A percentile compares a stretch with the other conserved stretches of the same genome.
Conservation (phyloP, 2,113 vertebrate species). For the Aythya baeri region DNA sequence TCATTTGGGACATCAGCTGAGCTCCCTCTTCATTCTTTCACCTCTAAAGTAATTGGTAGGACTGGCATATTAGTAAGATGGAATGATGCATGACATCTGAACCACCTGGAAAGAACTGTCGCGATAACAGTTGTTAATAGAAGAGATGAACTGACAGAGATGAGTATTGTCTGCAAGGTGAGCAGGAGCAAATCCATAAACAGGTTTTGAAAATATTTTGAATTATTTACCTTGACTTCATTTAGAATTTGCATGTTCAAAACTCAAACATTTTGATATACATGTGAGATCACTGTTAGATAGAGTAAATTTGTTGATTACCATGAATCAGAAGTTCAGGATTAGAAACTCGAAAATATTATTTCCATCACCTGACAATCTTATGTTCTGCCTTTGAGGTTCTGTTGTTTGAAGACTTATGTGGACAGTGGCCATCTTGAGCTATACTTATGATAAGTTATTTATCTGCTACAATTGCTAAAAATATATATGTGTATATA, state of each 20-base stretch:
- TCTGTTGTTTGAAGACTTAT: neutral
- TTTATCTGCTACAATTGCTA: neutral
- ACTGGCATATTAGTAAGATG: neutral
- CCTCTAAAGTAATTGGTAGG: neutral
- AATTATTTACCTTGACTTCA: neutral
- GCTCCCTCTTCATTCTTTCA: neutral
- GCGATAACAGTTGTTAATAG: neutral
- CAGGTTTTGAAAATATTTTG: neutral
- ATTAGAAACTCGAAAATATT: neutral
- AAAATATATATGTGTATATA: neutral
- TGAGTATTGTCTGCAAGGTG: neutral
- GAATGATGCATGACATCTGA: neutral
- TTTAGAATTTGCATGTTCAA: neutral
- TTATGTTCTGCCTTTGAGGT: neutral
- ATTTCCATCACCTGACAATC: neutral
- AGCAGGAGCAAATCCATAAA: neutral
- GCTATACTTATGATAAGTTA: neutral
- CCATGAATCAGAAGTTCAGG: neutral
- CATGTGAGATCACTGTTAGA: fast-evolving
- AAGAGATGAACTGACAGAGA: neutral
- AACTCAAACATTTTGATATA: neutral
- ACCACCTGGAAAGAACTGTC: neutral
- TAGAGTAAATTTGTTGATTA: neutral
- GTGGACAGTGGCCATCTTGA: neutral
- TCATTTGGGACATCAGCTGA: neutral